Evolutionary conservation across 2,113 vertebrate genomes (phyloP).

Genomic region (Cisticola juncidis): DNA sequence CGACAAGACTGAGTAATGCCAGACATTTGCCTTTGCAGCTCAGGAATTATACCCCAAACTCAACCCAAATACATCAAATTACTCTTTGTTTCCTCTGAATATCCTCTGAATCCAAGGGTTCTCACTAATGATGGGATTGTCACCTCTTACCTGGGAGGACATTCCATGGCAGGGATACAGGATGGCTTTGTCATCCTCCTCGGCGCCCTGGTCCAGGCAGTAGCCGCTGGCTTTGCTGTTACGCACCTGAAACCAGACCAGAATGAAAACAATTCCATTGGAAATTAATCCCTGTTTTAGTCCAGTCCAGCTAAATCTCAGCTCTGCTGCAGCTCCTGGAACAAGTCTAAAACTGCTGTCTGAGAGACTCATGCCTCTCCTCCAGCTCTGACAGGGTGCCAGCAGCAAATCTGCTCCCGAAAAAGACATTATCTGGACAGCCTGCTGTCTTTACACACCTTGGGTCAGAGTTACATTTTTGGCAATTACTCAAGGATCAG

Average conservation of each 20-base stretch:
- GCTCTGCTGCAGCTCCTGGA: background rate
- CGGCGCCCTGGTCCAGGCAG: slow-evolving; percentile 94
- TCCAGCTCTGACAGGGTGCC: background rate
- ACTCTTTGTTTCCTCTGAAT: background rate
- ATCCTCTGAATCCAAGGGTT: background rate
- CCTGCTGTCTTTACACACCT: background rate
- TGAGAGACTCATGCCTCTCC: background rate
- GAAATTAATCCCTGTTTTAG: background rate
- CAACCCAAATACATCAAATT: background rate
- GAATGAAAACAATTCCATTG: background rate
- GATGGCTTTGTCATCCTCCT: slow-evolving; percentile 94
- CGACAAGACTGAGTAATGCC: background rate
- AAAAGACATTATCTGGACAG: background rate
- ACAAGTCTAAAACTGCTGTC: background rate
- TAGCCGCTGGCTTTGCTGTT: slow-evolving; percentile 97
- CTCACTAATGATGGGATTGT: background rate
- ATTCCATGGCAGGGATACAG: slow-evolving; percentile 97
- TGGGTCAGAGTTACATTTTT: background rate
- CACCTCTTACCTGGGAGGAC: slow-evolving; percentile 90
- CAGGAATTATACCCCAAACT: background rate
- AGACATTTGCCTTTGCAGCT: background rate
- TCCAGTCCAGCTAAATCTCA: background rate
- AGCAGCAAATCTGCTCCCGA: background rate
- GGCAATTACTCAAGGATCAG: background rate
- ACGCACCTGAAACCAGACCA: slow-evolving; percentile 79